Conservation (phyloP, 2,797 vertebrate genomes). For the Pygocentrus nattereri region DNA sequence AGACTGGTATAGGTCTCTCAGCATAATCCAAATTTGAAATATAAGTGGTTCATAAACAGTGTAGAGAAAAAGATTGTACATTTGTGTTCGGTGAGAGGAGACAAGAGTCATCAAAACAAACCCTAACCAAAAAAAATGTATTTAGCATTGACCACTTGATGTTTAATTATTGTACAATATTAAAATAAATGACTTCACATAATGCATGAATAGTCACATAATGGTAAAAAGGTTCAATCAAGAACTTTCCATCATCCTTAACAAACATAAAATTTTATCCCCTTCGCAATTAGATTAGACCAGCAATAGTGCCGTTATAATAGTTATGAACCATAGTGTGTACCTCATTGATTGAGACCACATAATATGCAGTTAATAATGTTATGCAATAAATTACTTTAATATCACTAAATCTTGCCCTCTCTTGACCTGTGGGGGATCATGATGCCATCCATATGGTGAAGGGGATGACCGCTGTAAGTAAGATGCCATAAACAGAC, state of each 20-base stretch:
- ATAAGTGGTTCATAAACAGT: neutral
- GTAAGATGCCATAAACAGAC: slow-evolving; percentile 80
- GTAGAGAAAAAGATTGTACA: neutral
- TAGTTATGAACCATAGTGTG: neutral
- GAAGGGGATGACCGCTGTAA: slow-evolving; percentile 85
- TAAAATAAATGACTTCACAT: slow-evolving; percentile 44
- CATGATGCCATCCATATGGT: slow-evolving; percentile 95
- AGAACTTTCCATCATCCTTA: neutral
- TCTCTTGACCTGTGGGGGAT: slow-evolving; percentile 33
- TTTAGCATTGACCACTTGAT: neutral
- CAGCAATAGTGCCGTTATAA: neutral
- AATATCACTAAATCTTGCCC: neutral
- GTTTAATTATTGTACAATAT: neutral
- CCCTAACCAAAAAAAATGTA: neutral
- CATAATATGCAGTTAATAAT: neutral
- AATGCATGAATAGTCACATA: neutral
- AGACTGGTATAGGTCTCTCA: neutral
- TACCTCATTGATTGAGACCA: neutral
- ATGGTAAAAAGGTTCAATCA: neutral
- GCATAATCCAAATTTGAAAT: neutral
- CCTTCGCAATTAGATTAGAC: neutral
- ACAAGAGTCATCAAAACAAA: neutral
- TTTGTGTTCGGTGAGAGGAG: neutral
- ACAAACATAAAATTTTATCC: neutral
- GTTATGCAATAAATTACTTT: neutral